Evolutionary conservation across 2,888 invertebrate species (phyloP).

Genomic region (Agonum fuliginosum): DNA sequence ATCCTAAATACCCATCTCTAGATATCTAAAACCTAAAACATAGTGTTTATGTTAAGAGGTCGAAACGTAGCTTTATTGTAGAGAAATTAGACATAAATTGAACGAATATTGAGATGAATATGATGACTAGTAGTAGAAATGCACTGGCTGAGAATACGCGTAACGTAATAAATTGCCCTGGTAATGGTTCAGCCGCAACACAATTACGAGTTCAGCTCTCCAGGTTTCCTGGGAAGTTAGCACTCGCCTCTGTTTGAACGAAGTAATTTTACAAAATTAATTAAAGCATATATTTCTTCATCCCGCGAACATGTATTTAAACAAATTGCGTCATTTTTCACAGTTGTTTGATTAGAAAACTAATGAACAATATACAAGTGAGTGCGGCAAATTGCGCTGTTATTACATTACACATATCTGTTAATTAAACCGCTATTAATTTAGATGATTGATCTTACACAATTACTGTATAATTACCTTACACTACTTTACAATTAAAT

Average conservation of each 20-base stretch:
- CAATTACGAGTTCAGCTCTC: too few species aligned
- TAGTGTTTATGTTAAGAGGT: too few species aligned
- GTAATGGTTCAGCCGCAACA: slow-evolving; percentile 3
- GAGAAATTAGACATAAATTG: too few species aligned
- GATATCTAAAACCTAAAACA: too few species aligned
- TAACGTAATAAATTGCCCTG: too few species aligned
- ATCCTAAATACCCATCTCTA: too few species aligned
- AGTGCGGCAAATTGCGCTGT: slow-evolving; percentile 42
- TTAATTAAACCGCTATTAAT: slow-evolving; percentile 57
- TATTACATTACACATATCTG: slow-evolving; percentile 51
- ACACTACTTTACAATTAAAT: slow-evolving; percentile 40
- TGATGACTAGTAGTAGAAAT: too few species aligned
- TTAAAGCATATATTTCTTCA: slow-evolving; percentile 39
- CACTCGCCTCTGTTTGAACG: slow-evolving; percentile 26
- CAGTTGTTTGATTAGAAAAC: slow-evolving; percentile 43
- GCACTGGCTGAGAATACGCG: too few species aligned
- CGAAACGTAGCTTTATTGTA: too few species aligned
- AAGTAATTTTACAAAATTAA: slow-evolving; percentile 49
- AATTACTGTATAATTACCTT: slow-evolving; percentile 51
- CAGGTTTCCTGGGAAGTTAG: slow-evolving; percentile 22
- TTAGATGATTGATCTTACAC: slow-evolving; percentile 56
- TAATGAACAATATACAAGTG: slow-evolving; percentile 44
- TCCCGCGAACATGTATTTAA: slow-evolving; percentile 37
- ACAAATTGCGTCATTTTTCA: slow-evolving; percentile 56
- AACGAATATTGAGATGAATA: too few species aligned